Evolutionary conservation across 2,113 vertebrate species (phyloP).

Genomic region (Cairina moschata): DNA sequence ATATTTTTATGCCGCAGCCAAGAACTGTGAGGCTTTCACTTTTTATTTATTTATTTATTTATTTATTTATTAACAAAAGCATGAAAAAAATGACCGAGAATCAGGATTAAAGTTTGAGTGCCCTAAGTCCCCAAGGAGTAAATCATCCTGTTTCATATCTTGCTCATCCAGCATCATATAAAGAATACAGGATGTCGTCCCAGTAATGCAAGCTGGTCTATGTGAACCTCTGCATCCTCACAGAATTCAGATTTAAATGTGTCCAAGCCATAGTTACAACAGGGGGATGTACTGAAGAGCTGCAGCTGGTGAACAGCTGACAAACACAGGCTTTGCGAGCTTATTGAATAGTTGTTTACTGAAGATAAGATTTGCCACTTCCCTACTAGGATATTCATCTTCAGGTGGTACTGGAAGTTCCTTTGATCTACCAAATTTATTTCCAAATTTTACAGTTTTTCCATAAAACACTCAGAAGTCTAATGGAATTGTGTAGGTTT

Average conservation of each 20-base stretch:
- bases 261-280: background rate
- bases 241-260: constrained; percentile 8
- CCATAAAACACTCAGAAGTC: background rate
- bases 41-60: background rate
- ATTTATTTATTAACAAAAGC: background rate
- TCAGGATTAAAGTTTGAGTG: constrained; percentile 19
- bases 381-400: background rate
- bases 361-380: constrained; percentile 3
- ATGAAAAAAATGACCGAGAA: background rate
- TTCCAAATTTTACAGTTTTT: background rate
- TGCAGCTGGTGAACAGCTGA: background rate
- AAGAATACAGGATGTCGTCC: background rate
- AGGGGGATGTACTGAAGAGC: background rate
- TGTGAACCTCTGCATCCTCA: background rate
- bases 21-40: background rate
- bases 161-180: background rate
- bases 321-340: background rate
- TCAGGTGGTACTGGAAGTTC: background rate
- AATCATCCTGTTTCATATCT: constrained; percentile 29
- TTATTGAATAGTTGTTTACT: background rate
- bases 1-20: background rate
- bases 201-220: background rate
- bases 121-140: background rate
- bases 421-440: background rate
- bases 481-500: background rate